phyloP scores from a whole-genome alignment of 2,888 invertebrate genomes.

The Halictus quadricinctus region DNA sequence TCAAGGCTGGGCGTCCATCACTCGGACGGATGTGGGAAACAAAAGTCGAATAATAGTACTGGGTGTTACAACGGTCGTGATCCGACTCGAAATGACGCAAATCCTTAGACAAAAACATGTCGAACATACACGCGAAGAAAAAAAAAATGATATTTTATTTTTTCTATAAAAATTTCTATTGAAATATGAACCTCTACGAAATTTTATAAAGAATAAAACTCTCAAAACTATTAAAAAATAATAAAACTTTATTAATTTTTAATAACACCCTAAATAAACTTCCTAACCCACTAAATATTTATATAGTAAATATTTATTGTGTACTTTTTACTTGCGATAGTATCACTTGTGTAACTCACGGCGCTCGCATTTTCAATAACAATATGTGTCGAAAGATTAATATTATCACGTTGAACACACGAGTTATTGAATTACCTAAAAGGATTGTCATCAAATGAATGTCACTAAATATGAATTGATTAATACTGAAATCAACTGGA shows the following conservation, averaged over 20 bases:
- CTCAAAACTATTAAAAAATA: too few species aligned
- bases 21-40: background rate
- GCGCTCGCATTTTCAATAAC: background rate
- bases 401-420: background rate
- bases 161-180: too few species aligned
- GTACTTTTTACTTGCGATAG: too few species aligned
- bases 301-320: too few species aligned
- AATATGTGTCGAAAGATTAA: background rate
- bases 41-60: background rate
- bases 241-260: too few species aligned
- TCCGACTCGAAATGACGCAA: background rate
- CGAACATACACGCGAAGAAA: background rate
- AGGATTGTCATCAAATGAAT: background rate
- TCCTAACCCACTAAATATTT: too few species aligned
- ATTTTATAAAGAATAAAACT: too few species aligned
- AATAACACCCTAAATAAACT: too few species aligned
- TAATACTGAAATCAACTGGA: background rate
- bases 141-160: background rate
- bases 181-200: too few species aligned
- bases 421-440: background rate
- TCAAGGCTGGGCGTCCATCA: background rate
- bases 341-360: background rate
- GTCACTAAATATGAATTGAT: background rate
- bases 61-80: background rate
- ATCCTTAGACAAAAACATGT: background rate